Conservation (phyloP, 1,140 invertebrate genomes). For the Ctenoplectra terminalis region DNA sequence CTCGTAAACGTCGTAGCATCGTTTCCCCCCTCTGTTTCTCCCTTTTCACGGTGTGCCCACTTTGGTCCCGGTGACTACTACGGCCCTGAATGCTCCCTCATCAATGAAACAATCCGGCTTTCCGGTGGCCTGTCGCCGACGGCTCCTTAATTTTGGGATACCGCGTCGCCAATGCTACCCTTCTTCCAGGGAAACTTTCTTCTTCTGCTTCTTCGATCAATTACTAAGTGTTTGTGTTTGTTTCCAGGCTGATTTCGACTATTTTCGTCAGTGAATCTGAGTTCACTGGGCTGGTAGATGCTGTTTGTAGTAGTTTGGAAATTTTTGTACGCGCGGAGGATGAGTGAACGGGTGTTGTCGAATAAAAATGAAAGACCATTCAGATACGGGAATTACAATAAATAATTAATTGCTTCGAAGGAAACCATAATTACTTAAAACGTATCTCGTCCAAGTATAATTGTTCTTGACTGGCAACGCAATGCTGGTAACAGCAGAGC, state of each 20-base stretch:
- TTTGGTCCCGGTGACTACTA: slow-evolving; percentile 40
- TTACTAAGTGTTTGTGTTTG: slow-evolving; percentile 30
- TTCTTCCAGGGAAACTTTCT: slow-evolving; percentile 1
- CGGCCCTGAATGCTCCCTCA: slow-evolving; percentile 79
- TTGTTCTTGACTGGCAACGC: background rate
- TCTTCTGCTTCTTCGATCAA: slow-evolving; percentile 16
- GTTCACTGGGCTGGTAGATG: too few relatives aligned
- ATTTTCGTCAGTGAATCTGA: background rate
- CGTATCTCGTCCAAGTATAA: background rate
- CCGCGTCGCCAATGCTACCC: background rate
- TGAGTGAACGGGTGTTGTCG: too few relatives aligned
- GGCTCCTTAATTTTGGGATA: slow-evolving; percentile 59
- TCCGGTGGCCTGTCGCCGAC: slow-evolving; percentile 61
- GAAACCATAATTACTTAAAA: too few relatives aligned
- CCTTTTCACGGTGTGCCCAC: slow-evolving; percentile 56
- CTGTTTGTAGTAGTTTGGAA: too few relatives aligned
- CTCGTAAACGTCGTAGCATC: slow-evolving; percentile 77
- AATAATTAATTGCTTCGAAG: too few relatives aligned
- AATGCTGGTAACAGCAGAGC: background rate
- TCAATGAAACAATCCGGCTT: slow-evolving; percentile 81
- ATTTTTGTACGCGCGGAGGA: too few relatives aligned
- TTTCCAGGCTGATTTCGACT: background rate
- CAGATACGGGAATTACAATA: too few relatives aligned
- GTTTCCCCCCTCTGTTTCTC: slow-evolving; percentile 33
- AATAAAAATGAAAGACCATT: too few relatives aligned